Conservation (phyloP, 2,113 vertebrate genomes). For the Calidris pygmaea region DNA sequence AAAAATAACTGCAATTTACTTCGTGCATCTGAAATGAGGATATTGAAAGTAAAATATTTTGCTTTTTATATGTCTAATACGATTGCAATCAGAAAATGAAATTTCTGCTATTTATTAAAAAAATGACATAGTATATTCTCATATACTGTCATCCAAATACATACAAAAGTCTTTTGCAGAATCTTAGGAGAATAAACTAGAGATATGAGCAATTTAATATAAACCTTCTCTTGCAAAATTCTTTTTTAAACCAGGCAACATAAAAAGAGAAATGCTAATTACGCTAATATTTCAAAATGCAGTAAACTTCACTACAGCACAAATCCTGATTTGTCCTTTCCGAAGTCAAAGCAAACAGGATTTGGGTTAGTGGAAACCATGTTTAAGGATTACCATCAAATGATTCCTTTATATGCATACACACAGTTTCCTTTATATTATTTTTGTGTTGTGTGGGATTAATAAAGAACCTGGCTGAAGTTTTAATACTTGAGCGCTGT, state of each 20-base stretch:
- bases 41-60: conserved; percentile 45
- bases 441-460: background rate
- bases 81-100: conserved; percentile 25
- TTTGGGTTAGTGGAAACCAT: background rate
- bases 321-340: conserved; percentile 33
- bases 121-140: conserved; percentile 36
- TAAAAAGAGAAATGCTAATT: conserved; percentile 31
- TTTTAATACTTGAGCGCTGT: background rate
- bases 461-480: background rate
- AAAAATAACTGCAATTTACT: conserved; percentile 20
- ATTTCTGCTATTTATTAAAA: conserved; percentile 22
- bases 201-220: conserved; percentile 9
- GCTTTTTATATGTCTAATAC: conserved; percentile 1
- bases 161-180: conserved; percentile 22
- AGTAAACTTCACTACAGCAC: background rate
- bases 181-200: conserved; percentile 20
- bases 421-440: background rate
- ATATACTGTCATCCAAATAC: conserved; percentile 58
- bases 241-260: conserved; percentile 29
- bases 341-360: conserved; percentile 5
- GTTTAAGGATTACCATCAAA: background rate
- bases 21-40: conserved; percentile 24
- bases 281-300: conserved; percentile 20
- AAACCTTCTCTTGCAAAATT: conserved; percentile 63
- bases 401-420: background rate